Conservation (phyloP, 2,797 vertebrate species). For the Dicrostonyx torquatus region DNA sequence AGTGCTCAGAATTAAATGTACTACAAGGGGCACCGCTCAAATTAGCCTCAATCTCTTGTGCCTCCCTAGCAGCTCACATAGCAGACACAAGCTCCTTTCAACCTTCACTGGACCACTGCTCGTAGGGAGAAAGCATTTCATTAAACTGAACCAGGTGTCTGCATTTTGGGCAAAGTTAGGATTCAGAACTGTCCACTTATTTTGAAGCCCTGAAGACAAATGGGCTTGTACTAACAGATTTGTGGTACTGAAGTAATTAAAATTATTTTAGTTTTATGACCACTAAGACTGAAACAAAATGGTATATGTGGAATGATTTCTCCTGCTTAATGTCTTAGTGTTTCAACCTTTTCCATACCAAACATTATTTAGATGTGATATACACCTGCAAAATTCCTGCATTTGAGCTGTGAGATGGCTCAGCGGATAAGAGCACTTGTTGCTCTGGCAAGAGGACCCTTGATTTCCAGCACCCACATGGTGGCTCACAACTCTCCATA, state of each 20-base stretch:
- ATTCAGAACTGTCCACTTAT: neutral
- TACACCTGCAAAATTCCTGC: neutral
- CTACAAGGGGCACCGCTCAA: neutral
- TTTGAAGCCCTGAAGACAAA: slow-evolving; percentile 39
- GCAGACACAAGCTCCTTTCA: neutral
- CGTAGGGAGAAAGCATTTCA: neutral
- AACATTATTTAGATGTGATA: neutral
- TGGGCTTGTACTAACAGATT: neutral
- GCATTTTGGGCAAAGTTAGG: neutral
- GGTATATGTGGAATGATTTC: slow-evolving; percentile 6
- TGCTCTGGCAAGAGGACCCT: neutral
- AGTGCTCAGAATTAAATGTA: neutral
- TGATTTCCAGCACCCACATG: neutral
- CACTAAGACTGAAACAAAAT: slow-evolving; percentile 14
- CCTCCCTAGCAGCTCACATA: neutral
- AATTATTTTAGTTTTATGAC: neutral
- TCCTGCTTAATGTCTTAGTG: neutral
- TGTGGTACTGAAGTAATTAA: slow-evolving; percentile 30
- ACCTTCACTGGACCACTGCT: neutral
- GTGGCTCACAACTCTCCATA: neutral
- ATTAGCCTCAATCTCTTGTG: neutral
- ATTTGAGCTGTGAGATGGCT: neutral
- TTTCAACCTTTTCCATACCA: slow-evolving; percentile 19
- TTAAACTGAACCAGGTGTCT: neutral
- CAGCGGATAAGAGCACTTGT: neutral